Percentiles rank a stretch among this genome's conserved stretches.
Evolutionary conservation across 2,797 vertebrate species (phyloP).

Genomic region (Hydrocynus forskahlii): DNA sequence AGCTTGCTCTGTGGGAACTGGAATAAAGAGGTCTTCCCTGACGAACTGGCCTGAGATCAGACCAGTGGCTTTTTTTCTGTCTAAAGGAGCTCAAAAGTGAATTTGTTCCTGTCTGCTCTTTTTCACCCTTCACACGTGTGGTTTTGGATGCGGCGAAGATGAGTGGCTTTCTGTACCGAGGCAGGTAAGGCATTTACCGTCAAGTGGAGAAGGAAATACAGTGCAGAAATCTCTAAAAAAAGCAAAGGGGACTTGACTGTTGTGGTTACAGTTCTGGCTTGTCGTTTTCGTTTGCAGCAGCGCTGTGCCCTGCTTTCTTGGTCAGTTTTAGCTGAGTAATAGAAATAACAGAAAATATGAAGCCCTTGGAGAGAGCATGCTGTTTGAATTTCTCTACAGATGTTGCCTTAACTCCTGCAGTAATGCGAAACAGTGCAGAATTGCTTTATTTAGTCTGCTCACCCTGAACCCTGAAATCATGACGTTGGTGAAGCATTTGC

Average conservation of each 20-base stretch:
- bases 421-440: conserved; percentile 15
- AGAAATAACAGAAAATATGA: conserved; percentile 2
- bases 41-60: conserved; percentile 53
- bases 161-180: conserved; percentile 78
- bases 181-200: conserved; percentile 71
- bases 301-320: conserved; percentile 6
- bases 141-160: conserved; percentile 58
- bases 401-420: background rate
- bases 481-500: conserved; percentile 30
- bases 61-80: conserved; percentile 20
- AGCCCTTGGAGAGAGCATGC: conserved; percentile 8
- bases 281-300: background rate
- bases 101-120: conserved; percentile 47
- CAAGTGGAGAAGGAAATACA: background rate
- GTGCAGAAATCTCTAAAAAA: background rate
- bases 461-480: conserved; percentile 33
- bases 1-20: conserved; percentile 47
- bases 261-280: background rate
- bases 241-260: background rate
- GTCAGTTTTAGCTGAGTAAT: background rate
- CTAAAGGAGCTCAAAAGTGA: conserved; percentile 36
- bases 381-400: conserved; percentile 30
- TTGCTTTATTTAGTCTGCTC: conserved; percentile 5
- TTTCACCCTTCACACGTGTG: conserved; percentile 44
- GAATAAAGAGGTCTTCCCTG: conserved; percentile 52